Conservation (phyloP, 2,113 vertebrate species). For the Platycercus adscitus region DNA sequence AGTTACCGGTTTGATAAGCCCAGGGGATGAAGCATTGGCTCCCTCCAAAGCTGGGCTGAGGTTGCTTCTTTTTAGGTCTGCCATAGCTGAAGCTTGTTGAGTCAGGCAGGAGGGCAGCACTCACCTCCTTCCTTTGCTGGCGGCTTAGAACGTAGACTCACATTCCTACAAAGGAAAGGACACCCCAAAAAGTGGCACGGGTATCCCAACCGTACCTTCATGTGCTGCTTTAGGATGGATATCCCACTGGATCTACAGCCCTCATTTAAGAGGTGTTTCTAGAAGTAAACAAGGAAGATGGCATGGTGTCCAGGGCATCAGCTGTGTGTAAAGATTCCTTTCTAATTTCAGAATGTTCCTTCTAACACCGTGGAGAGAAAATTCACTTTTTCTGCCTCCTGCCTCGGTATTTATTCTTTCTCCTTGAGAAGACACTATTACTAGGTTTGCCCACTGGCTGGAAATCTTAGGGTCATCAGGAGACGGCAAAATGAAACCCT, state of each 20-base stretch:
- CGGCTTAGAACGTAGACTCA: not conserved
- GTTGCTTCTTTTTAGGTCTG: not conserved
- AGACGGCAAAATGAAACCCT: not conserved
- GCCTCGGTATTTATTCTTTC: not conserved
- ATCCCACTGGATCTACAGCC: not conserved
- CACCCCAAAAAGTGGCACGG: not conserved
- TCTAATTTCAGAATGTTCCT: not conserved
- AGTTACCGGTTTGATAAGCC: not conserved
- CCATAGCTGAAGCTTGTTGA: not conserved
- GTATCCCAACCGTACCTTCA: fast-evolving
- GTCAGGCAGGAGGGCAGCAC: not conserved
- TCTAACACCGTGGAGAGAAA: not conserved
- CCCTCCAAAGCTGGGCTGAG: not conserved
- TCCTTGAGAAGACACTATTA: not conserved
- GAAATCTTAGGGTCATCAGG: not conserved
- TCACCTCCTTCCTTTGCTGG: not conserved
- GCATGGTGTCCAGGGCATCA: fast-evolving
- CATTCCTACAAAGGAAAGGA: not conserved
- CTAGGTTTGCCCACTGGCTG: not conserved
- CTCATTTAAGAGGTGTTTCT: not conserved
- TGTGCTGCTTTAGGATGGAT: not conserved
- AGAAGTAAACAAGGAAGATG: not conserved
- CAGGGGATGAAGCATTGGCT: not conserved
- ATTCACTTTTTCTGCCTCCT: not conserved
- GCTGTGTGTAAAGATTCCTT: not conserved